phyloP scores from a whole-genome alignment of 1,140 invertebrate genomes.

The Trichonephila clavipes region DNA sequence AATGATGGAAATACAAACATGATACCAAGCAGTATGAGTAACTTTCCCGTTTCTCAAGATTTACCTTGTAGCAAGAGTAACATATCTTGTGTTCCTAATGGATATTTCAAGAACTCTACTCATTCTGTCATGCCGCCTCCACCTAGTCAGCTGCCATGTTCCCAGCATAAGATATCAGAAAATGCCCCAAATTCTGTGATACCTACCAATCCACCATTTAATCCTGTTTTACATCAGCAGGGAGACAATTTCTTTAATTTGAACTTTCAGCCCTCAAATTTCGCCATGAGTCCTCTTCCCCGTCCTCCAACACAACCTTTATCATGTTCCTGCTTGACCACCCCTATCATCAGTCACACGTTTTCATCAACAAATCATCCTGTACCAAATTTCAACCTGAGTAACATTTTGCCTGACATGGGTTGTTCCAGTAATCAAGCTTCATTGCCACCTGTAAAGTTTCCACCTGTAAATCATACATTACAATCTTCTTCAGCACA shows the following conservation, averaged over 20 bases:
- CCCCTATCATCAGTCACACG: constrained; percentile 79
- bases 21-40: constrained; percentile 42
- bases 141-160: constrained; percentile 50
- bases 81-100: constrained; percentile 60
- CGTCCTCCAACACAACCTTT: constrained; percentile 77
- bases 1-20: constrained; percentile 58
- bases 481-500: constrained; percentile 60
- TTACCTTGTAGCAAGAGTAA: constrained; percentile 34
- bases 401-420: constrained; percentile 81
- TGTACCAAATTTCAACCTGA: constrained; percentile 81
- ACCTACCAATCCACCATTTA: constrained; percentile 78
- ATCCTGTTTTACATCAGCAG: constrained; percentile 80
- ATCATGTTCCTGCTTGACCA: constrained; percentile 76
- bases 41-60: constrained; percentile 38
- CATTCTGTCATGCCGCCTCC: constrained; percentile 59
- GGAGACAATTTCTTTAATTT: constrained; percentile 81
- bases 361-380: constrained; percentile 79
- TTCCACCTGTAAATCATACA: constrained; percentile 80
- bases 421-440: constrained; percentile 79
- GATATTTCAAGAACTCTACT: constrained; percentile 61
- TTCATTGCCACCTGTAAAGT: constrained; percentile 81
- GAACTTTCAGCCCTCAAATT: constrained; percentile 81
- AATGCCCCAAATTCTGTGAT: constrained; percentile 41
- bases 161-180: constrained; percentile 65
- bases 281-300: constrained; percentile 81